A percentile compares a stretch with the other conserved stretches of the same genome.
phyloP scores from a whole-genome alignment of 2,888 invertebrate genomes.

The Esperia sulphurella region DNA sequence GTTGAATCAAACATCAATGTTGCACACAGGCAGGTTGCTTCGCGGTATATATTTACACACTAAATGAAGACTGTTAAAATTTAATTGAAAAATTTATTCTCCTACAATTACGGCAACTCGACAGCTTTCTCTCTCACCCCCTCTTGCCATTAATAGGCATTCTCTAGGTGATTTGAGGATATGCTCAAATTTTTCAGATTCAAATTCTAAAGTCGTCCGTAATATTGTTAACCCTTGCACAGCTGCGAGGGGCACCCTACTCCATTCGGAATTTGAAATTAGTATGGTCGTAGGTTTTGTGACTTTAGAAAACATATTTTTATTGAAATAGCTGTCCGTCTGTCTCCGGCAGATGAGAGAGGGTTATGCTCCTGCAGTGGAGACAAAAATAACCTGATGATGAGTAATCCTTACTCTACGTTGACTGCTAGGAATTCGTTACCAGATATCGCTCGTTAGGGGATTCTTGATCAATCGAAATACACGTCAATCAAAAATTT shows the following conservation, averaged over 20 bases:
- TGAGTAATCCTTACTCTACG: too few relatives aligned
- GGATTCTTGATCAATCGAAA: neutral
- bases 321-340: too few relatives aligned
- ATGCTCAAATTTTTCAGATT: conserved; percentile 28
- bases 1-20: too few relatives aligned
- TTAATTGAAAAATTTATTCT: too few relatives aligned
- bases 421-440: neutral
- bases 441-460: neutral
- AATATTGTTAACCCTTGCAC: conserved; percentile 15
- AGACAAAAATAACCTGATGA: neutral
- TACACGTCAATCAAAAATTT: conserved; percentile 1
- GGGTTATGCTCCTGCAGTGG: too few relatives aligned
- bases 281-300: neutral
- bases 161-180: conserved; percentile 29
- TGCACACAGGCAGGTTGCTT: too few relatives aligned
- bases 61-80: too few relatives aligned
- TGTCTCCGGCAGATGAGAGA: too few relatives aligned
- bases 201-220: conserved; percentile 5
- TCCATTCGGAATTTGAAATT: conserved; percentile 1
- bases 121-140: conserved; percentile 19
- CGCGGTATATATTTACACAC: too few relatives aligned
- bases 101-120: too few relatives aligned
- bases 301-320: neutral
- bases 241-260: conserved; percentile 12
- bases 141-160: conserved; percentile 33